Percentiles rank a stretch among this genome's conserved stretches.
Conservation (phyloP, 2,113 vertebrate species). For the Anolis sagrei region DNA sequence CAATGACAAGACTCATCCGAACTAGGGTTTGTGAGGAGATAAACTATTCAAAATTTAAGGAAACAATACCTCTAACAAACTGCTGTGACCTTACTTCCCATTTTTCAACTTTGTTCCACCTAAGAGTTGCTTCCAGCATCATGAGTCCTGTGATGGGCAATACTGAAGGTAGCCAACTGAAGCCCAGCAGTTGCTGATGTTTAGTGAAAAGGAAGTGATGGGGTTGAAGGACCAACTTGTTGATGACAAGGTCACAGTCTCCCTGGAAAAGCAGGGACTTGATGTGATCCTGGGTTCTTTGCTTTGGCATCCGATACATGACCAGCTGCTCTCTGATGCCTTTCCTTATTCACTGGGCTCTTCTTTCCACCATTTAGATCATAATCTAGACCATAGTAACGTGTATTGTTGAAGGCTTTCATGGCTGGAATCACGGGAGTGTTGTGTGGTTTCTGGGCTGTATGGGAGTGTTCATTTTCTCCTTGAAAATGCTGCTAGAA, state of each 20-base stretch:
- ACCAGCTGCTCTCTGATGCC: background rate
- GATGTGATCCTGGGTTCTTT: too few relatives aligned
- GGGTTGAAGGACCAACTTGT: background rate
- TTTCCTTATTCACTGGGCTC: background rate
- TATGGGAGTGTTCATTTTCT: too few relatives aligned
- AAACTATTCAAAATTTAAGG: too few relatives aligned
- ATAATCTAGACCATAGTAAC: background rate
- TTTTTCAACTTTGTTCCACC: background rate
- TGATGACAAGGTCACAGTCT: background rate
- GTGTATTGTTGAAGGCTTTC: too few relatives aligned
- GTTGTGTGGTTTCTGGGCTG: too few relatives aligned
- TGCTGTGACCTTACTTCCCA: too few relatives aligned
- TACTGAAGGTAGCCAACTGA: background rate
- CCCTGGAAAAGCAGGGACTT: background rate
- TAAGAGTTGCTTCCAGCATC: background rate
- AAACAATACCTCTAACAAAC: too few relatives aligned
- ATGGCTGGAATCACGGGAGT: too few relatives aligned
- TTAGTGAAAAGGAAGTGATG: background rate
- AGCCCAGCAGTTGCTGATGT: background rate
- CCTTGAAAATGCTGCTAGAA: too few relatives aligned
- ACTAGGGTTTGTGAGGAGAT: background rate
- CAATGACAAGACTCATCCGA: background rate
- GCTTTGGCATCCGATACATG: background rate
- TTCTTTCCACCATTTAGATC: background rate
- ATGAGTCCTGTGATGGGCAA: too few relatives aligned